Evolutionary conservation across 2,797 vertebrate genomes (phyloP).

Genomic region (Zonotrichia albicollis): DNA sequence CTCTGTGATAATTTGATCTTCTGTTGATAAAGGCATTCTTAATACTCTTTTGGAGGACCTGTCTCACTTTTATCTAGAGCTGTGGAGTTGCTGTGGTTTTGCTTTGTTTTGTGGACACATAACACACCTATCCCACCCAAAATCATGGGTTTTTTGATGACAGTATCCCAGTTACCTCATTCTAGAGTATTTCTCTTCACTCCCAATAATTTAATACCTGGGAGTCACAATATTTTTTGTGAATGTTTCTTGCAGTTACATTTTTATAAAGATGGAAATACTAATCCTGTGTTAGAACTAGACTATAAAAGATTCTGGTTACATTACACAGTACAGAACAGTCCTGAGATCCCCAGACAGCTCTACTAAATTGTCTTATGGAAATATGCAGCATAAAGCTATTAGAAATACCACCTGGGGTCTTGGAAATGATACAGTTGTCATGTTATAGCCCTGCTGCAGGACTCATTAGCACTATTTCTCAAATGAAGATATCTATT

Average conservation of each 20-base stretch:
- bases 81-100: neutral
- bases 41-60: neutral
- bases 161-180: neutral
- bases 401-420: neutral
- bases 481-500: neutral
- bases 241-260: neutral
- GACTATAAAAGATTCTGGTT: neutral
- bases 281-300: neutral
- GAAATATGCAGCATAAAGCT: neutral
- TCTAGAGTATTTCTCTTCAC: neutral
- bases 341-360: neutral
- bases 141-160: neutral
- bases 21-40: neutral
- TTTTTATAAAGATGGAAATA: neutral
- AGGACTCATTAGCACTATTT: neutral
- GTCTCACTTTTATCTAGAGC: neutral
- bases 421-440: neutral
- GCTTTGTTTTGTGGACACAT: neutral
- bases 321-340: neutral
- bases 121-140: neutral
- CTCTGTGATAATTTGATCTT: neutral
- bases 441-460: neutral
- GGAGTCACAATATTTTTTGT: neutral
- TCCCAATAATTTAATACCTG: neutral
- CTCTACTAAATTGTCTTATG: neutral